Base-by-base conservation (phyloP, 2,797 vertebrate genomes). In the Uromys caudimaculatus region DNA sequence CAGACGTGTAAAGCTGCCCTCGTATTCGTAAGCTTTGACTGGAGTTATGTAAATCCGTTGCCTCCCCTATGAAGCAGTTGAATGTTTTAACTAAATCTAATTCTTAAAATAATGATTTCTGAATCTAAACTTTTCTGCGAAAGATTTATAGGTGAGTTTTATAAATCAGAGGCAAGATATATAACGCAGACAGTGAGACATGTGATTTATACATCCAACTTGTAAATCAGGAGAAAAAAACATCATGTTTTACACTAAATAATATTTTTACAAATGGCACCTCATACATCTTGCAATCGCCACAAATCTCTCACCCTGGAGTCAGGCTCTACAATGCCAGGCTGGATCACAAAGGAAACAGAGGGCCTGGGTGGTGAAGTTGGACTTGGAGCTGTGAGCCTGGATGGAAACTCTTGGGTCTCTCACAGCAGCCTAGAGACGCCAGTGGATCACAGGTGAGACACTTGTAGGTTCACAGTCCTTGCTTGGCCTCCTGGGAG, bases 191-290 rank as follows among this genome's bases (percentile, higher is more conserved):
- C 98, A 97, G 97, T 97, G 97, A 98, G 98, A 98, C 98, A 98
- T 98, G 58, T 98, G 98, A 99, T 98, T 99, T 99, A 99, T 99
- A 99, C 98, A 98, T 98, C 98, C 98, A 98, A 98, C 98, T 98
- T 98, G 98, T 99, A 99, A 99, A 99, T 99, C 98, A 99, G 98
- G 83, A 91, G 98, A 93, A 95, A 98, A 98, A 98, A 98, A 98
- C 98, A 98, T 98, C 98, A 98, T 99, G 98, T 99, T 99, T 99
- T 99, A 99, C 98, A 98, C 98, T 98, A 98, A 99, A 98, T 98
- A 99, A 99, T 99, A 98, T 98, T 99, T 98, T 99, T 98, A 98
- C 97, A 98, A 98, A 98, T 98, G 98, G 98, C 98, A 99, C 95
- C 98, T 98, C 98, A 62, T 99, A 98, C 98, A 99, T 98, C 98